These are phyloP conservation scores for Neoscelio sp. DNA, from an alignment of 2,888 invertebrate genomes.

Conservation along the genomic window DNA sequence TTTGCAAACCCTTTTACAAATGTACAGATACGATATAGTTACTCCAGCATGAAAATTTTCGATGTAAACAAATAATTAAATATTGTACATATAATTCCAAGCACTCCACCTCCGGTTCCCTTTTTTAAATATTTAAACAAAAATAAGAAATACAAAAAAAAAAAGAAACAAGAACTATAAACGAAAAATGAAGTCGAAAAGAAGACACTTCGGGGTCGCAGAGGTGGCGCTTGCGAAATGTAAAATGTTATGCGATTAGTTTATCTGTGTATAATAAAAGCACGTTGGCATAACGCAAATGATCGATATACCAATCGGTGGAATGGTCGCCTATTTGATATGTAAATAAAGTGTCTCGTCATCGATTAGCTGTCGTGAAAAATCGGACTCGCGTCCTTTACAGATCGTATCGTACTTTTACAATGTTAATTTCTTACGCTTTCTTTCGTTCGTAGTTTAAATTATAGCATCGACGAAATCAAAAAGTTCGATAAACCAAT, in stretches of 20 bases:
- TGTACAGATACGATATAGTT: conserved; percentile 42
- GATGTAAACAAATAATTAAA: conserved; percentile 56
- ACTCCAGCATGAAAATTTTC: conserved; percentile 44
- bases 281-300: conserved; percentile 65
- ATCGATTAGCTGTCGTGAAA: conserved; percentile 59
- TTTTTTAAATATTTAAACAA: conserved; percentile 3
- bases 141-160: conserved; percentile 27
- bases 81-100: conserved; percentile 29
- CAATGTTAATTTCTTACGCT: conserved; percentile 6
- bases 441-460: conserved; percentile 35
- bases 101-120: conserved; percentile 3
- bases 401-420: conserved; percentile 4
- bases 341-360: conserved; percentile 69
- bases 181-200: conserved; percentile 38
- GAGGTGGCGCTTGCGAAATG: conserved; percentile 34
- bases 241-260: conserved; percentile 38
- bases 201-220: conserved; percentile 42
- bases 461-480: conserved; percentile 51
- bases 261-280: conserved; percentile 53
- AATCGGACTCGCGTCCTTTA: conserved; percentile 37
- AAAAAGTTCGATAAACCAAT: conserved; percentile 66
- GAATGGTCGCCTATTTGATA: conserved; percentile 69
- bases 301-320: conserved; percentile 62
- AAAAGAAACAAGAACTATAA: too few species aligned
- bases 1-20: conserved; percentile 44